Conservation (phyloP, 2,113 vertebrate species). For the Artemisiospiza belli region DNA sequence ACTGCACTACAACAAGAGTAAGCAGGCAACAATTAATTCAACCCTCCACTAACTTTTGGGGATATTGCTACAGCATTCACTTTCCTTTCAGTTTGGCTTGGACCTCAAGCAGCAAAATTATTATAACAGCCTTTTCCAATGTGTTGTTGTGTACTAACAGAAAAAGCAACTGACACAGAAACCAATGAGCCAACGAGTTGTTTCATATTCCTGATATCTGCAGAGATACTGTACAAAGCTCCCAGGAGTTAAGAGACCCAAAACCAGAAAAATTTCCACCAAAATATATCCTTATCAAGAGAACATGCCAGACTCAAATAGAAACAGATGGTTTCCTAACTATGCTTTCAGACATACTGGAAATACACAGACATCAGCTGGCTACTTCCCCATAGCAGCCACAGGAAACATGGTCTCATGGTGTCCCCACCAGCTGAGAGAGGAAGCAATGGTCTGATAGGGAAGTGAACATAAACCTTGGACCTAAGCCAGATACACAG, state of each 20-base stretch:
- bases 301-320: neutral
- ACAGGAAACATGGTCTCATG: neutral
- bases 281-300: neutral
- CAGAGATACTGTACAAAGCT: neutral
- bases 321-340: slow-evolving; percentile 7
- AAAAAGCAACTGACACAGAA: neutral
- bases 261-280: neutral
- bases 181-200: neutral
- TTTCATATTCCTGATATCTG: neutral
- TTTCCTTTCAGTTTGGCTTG: neutral
- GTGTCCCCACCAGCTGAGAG: neutral
- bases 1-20: neutral
- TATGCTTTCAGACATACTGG: neutral
- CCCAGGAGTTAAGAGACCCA: neutral
- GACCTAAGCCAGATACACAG: neutral
- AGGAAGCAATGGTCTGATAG: neutral
- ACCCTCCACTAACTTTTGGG: neutral
- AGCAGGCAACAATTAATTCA: neutral
- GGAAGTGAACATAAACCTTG: neutral
- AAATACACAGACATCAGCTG: slow-evolving; percentile 14
- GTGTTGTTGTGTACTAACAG: neutral
- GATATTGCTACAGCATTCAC: neutral
- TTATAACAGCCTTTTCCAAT: neutral
- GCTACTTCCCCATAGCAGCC: neutral
- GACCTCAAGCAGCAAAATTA: neutral